Conservation (phyloP, 2,888 invertebrate species). For the Rapana venosa region DNA sequence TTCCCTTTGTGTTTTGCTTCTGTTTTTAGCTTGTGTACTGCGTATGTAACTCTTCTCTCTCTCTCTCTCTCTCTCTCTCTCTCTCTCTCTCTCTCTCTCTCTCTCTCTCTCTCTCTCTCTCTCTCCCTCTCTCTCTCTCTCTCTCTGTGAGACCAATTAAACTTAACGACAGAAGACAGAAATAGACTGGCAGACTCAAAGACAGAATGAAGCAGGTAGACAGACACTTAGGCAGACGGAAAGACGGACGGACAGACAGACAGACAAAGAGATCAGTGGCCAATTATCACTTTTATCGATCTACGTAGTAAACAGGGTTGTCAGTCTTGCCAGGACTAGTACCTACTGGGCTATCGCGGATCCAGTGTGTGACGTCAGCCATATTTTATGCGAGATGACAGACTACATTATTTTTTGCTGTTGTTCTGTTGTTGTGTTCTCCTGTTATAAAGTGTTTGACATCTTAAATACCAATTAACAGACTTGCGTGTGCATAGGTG, state of each 20-base stretch:
- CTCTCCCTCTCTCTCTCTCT: constrained; percentile 23
- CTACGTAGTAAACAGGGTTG: background rate
- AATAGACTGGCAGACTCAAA: background rate
- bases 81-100: constrained; percentile 13
- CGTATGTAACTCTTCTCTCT: background rate
- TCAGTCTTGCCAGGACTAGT: too few species aligned
- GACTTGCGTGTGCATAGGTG: too few species aligned
- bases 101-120: constrained; percentile 23
- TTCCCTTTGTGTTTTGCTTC: background rate
- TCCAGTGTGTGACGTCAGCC: background rate
- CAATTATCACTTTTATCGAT: background rate
- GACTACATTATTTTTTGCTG: too few species aligned
- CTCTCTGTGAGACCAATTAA: background rate
- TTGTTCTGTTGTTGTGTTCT: too few species aligned
- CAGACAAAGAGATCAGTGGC: background rate
- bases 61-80: constrained; percentile 16
- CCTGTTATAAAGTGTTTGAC: too few species aligned
- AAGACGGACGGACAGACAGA: background rate
- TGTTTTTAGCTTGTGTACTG: background rate
- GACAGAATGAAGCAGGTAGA: background rate
- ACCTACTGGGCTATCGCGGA: too few species aligned
- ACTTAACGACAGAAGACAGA: background rate
- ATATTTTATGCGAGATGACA: background rate
- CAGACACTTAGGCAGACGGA: background rate
- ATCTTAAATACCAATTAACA: too few species aligned